Base-by-base conservation (phyloP, 2,888 invertebrate genomes). In the Leucophenga maculata region DNA sequence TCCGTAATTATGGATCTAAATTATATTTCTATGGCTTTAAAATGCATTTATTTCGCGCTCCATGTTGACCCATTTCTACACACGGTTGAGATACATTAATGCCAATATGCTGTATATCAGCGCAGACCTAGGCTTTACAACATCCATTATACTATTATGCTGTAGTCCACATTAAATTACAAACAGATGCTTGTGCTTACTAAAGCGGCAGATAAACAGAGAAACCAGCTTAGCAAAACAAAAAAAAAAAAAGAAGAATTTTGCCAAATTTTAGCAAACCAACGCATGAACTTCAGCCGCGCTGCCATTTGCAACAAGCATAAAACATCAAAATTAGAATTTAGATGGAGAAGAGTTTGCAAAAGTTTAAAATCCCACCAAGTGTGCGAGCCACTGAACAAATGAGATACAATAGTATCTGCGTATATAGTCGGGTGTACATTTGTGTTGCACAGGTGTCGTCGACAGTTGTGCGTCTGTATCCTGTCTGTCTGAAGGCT, bases 391-490 rank as follows among this genome's bases (percentile, higher is more conserved):
- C 44, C 22, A 59, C 57, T 59, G 59, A n/a, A 13, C 22, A 55
- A 39, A 65, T 13, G 52, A 68, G 44, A 26, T 26, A 39, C 20
- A n/a, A 44, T 44, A 20, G 20, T 64, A 44, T 32, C 55, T 60
- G 65, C 1, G 52, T 69, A 16, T 67, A 68, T 48, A 62, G 71
- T 66, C 54, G 55, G 54, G 67, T 46, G 48, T 70, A 64, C 31
- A 31, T 52, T 52, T 64, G 62, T 22, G 46, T 55, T 83, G 79
- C 82, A 78, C 80, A 81, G 80, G 80, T 81, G 80, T 80, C 81
- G 84, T 74, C 79, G 82, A 72, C 80, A 82, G 82, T 83, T 80
- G 83, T 80, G 80, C 77, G 75, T 77, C 77, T 72, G 75, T 39
- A 8, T 39, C 66, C 72, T 20, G 14, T 66, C 22, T 32, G 32